A percentile compares a stretch with the other conserved stretches of the same genome.
Conservation (phyloP, 2,888 invertebrate genomes). For the Crepidodera aurea region DNA sequence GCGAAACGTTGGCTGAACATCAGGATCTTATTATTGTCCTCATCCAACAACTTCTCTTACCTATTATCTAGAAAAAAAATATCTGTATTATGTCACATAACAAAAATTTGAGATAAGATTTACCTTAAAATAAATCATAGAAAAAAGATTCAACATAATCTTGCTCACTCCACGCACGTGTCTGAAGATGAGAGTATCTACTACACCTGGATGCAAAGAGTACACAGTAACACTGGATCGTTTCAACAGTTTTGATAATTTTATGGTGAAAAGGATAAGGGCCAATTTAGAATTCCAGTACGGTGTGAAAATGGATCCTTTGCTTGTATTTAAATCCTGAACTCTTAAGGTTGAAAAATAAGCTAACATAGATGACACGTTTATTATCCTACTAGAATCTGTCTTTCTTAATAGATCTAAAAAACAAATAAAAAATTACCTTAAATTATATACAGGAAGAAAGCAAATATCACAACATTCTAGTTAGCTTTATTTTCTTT, state of each 20-base stretch:
- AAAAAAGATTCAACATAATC: neutral
- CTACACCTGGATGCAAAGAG: constrained; percentile 50
- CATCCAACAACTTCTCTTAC: too few relatives aligned
- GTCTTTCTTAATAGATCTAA: constrained; percentile 63
- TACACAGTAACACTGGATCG: constrained; percentile 45
- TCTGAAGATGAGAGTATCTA: constrained; percentile 38
- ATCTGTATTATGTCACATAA: too few relatives aligned
- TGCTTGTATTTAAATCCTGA: constrained; percentile 39
- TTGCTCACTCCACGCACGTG: neutral
- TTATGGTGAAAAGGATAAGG: constrained; percentile 49
- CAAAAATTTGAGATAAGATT: too few relatives aligned
- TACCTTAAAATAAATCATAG: neutral
- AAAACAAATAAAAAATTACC: constrained; percentile 42
- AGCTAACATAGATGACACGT: constrained; percentile 48
- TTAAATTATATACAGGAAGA: too few relatives aligned
- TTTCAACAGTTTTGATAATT: constrained; percentile 45
- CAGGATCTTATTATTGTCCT: too few relatives aligned
- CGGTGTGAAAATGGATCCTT: constrained; percentile 7
- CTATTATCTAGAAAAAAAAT: too few relatives aligned
- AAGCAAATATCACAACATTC: too few relatives aligned
- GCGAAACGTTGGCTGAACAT: too few relatives aligned
- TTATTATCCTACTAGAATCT: constrained; percentile 48
- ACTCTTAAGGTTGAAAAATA: constrained; percentile 36
- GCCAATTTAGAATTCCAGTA: constrained; percentile 49
- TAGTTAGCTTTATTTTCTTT: too few relatives aligned